Evolutionary conservation across 2,797 vertebrate species (phyloP).

Genomic region (Epinephelus malabaricus): DNA sequence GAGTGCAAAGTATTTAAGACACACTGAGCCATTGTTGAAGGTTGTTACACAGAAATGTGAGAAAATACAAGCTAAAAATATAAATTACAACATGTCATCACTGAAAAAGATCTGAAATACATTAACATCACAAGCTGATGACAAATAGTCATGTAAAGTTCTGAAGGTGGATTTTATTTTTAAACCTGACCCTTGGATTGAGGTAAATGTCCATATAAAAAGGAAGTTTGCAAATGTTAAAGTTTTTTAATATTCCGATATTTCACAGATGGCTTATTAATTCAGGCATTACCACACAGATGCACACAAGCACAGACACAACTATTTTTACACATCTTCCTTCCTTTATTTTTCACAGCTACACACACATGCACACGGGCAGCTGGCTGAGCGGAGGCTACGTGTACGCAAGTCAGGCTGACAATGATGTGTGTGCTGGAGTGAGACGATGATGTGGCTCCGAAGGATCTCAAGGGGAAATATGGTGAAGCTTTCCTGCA

Average conservation of each 20-base stretch:
- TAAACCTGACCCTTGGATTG: neutral
- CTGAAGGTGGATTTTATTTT: neutral
- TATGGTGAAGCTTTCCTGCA: constrained; percentile 48
- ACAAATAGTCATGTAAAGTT: neutral
- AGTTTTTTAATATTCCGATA: neutral
- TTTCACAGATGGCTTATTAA: constrained; percentile 1
- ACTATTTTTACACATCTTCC: constrained; percentile 13
- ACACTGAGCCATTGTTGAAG: constrained; percentile 4
- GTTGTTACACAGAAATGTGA: neutral
- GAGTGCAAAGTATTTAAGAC: constrained; percentile 17
- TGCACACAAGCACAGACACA: neutral
- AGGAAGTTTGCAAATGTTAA: neutral
- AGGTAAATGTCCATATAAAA: neutral
- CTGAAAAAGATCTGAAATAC: neutral
- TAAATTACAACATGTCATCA: neutral
- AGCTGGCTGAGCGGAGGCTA: constrained; percentile 42
- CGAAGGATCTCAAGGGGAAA: constrained; percentile 71
- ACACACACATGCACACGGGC: constrained; percentile 9
- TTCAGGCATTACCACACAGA: constrained; percentile 11
- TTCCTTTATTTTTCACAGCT: constrained; percentile 5
- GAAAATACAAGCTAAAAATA: neutral
- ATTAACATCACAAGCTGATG: neutral
- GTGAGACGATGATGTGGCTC: constrained; percentile 63
- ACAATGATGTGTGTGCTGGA: constrained; percentile 66
- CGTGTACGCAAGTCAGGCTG: constrained; percentile 32